Evolutionary conservation across 2,113 vertebrate species (phyloP), one percentile per base, ranked within the genome.

Genomic region (Toxotes jaculatrix): DNA sequence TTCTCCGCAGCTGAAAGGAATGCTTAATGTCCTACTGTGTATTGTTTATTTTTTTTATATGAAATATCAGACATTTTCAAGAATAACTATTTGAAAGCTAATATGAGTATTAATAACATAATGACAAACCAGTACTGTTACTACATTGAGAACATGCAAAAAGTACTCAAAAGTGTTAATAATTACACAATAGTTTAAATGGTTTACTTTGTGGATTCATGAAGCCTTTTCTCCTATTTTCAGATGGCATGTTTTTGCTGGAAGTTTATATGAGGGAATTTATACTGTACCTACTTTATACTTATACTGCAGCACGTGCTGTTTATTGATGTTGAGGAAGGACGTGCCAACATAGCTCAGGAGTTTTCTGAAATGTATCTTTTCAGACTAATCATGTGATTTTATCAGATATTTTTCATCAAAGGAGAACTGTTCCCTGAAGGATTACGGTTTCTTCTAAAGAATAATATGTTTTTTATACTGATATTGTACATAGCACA

Each of bases 401-500:
- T 73, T 11, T 53, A 83, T 43, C 19, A 69, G 78, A 64, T 14
- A 9, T 21, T 51, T 65, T 23, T 27, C 21, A 69, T 75, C 19
- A 62, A 57, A 17, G 21, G 61, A 71, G 4, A 61, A 66, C 59
- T 82, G 34, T 47, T 75, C 63, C 17, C 67, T 12, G 10, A 34
- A 51, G 12, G 49, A 51, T 21, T 51, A 43, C 38, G 9, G 38
- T 36, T 27, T 42, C 19, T 56, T 42, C 14, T 70, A 19, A 59
- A 62, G 47, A 65, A 47, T 74, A 17, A 56, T 63, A n/a, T 32
- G 8, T 21, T 43, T 42, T 64, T 34, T 11, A 61, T 70, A 49
- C n/a, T 69, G 38, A 60, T 75, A 74, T 70, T 80, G 55, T 75
- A 60, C 31, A 87, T 71, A 74, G 64, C 45, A 80, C 61, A 51